These are phyloP conservation scores for Anagrus nilaparvatae DNA, from an alignment of 1,140 invertebrate genomes.

Conservation along the genomic window DNA sequence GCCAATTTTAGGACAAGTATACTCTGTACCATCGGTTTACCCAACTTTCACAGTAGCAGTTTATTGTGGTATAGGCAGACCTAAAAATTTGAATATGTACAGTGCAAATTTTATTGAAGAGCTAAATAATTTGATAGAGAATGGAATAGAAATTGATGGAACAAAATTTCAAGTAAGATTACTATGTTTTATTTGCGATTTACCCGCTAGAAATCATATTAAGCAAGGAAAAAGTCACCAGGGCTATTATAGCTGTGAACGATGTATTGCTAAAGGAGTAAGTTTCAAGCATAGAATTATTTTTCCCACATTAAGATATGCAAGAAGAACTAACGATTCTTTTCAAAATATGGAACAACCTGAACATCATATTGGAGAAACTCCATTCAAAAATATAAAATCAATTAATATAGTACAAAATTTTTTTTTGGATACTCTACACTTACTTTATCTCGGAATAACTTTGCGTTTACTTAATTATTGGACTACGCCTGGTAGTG, in stretches of 20 bases:
- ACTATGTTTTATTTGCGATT: not conserved
- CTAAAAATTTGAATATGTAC: not conserved
- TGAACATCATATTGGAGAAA: not conserved
- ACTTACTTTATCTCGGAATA: not conserved
- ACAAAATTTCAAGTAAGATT: not conserved
- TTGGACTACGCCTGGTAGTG: not conserved
- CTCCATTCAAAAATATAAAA: not conserved
- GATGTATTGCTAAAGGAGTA: not conserved
- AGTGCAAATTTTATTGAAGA: not conserved
- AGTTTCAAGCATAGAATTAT: not conserved
- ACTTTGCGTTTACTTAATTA: not conserved
- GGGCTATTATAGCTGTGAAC: not conserved
- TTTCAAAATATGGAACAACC: not conserved
- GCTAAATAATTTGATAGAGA: not conserved
- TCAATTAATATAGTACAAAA: not conserved
- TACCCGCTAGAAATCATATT: not conserved
- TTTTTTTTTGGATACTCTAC: not conserved
- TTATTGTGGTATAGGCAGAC: not conserved
- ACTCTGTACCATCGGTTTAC: too few species aligned
- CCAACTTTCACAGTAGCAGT: not conserved
- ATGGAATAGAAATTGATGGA: not conserved
- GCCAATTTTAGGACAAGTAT: too few species aligned
- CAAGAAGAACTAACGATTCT: not conserved
- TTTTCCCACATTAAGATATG: not conserved
- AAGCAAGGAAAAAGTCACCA: not conserved